A percentile compares a stretch with the other conserved stretches of the same genome.
Conservation (phyloP, 2,888 invertebrate genomes). For the Arctia plantaginis region DNA sequence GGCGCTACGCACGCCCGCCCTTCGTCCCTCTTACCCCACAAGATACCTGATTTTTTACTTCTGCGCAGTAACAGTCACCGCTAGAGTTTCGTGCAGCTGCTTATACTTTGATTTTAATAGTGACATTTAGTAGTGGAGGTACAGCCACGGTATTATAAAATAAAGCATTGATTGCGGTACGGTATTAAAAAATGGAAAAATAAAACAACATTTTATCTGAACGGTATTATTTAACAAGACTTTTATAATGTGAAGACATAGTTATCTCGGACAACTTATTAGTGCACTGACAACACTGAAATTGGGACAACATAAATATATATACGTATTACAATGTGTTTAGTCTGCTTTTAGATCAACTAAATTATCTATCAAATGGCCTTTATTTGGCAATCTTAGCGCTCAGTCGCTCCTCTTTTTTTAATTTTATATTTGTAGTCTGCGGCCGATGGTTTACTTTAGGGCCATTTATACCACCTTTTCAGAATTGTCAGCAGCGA, state of each 20-base stretch:
- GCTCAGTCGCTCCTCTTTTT: neutral
- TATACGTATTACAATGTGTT: neutral
- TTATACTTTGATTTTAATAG: too few relatives aligned
- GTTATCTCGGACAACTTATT: conserved; percentile 18
- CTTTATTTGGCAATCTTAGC: too few relatives aligned
- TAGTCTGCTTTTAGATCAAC: neutral
- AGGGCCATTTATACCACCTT: neutral
- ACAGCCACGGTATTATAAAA: too few relatives aligned
- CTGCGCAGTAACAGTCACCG: too few relatives aligned
- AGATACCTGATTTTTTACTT: too few relatives aligned
- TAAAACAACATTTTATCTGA: conserved; percentile 36
- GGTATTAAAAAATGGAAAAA: conserved; percentile 4
- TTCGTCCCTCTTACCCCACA: too few relatives aligned
- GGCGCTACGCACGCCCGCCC: too few relatives aligned
- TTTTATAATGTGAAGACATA: conserved; percentile 45
- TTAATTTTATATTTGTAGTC: neutral
- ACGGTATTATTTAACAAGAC: conserved; percentile 64
- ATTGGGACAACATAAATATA: neutral
- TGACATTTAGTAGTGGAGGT: too few relatives aligned
- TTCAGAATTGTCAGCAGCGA: neutral
- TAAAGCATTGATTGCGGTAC: too few relatives aligned
- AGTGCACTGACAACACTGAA: conserved; percentile 23
- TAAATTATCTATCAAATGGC: too few relatives aligned
- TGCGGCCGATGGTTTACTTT: neutral
- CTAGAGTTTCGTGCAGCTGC: too few relatives aligned